Evolutionary conservation across 1,140 invertebrate genomes (phyloP).

Genomic region (Patella vulgata): DNA sequence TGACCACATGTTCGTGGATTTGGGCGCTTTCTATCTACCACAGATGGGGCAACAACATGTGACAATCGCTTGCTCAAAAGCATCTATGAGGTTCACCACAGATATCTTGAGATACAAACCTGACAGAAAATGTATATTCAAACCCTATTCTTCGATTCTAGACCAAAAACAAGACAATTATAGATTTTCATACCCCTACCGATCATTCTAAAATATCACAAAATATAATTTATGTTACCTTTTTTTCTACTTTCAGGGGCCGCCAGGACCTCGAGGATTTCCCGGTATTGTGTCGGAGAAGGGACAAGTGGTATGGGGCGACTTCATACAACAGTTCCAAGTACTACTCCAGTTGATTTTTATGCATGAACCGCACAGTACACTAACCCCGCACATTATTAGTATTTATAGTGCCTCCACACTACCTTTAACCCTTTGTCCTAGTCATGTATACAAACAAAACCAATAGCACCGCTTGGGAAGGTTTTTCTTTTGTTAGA

Average conservation of each 20-base stretch:
- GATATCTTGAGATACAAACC: not conserved
- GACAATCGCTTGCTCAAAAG: no score
- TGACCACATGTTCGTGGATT: no score
- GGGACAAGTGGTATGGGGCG: constrained; percentile 30
- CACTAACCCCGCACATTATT: not conserved
- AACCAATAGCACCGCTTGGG: no score
- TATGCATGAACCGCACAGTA: constrained; percentile 12
- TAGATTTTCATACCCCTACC: not conserved
- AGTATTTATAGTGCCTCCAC: not conserved
- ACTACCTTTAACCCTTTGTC: no score
- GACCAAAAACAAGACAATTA: not conserved
- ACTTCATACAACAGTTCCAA: constrained; percentile 24
- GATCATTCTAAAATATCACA: constrained; percentile 1
- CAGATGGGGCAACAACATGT: no score
- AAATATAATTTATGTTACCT: not conserved
- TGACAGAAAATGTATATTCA: no score
- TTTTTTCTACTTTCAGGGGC: constrained; percentile 18
- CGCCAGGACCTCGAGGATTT: constrained; percentile 15
- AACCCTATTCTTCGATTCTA: no score
- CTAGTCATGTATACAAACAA: no score
- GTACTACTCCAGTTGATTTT: constrained; percentile 28
- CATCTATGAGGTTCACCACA: no score
- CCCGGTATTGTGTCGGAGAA: constrained; percentile 26
- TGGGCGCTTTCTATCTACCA: no score
- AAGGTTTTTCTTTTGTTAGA: no score